phyloP scores from a whole-genome alignment of 1,140 invertebrate species.

The Ctenoplectra terminalis region DNA sequence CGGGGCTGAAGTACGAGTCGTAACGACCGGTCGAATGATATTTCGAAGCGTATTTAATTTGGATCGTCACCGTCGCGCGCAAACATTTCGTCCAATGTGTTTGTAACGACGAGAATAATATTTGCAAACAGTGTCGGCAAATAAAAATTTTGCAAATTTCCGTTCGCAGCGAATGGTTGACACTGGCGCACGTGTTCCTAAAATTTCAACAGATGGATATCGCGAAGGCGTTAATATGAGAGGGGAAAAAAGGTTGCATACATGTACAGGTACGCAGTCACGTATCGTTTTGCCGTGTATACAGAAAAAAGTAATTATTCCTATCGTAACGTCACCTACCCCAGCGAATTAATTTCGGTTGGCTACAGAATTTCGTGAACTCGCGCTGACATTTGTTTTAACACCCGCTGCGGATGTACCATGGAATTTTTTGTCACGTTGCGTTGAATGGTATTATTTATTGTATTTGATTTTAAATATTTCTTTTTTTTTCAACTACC shows the following conservation, averaged over 20 bases:
- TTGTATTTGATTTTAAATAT: neutral
- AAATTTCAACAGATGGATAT: slow-evolving; percentile 6
- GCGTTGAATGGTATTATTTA: neutral
- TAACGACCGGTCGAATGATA: neutral
- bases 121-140: neutral
- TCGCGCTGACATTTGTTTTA: neutral
- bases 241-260: neutral
- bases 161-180: neutral
- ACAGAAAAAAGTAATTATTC: slow-evolving; percentile 6
- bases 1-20: neutral
- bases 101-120: neutral
- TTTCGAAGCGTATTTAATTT: slow-evolving; percentile 35
- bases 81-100: slow-evolving; percentile 1
- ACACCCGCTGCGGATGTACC: neutral
- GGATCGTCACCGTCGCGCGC: neutral
- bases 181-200: neutral
- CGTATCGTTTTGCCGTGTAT: no score
- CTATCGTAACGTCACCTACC: neutral
- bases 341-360: neutral
- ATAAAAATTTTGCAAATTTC: slow-evolving; percentile 13
- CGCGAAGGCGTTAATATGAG: neutral
- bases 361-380: neutral
- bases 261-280: neutral
- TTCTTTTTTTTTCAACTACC: neutral
- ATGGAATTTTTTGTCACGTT: neutral